Percentiles rank a stretch among this genome's conserved stretches.
phyloP scores from a whole-genome alignment of 2,888 invertebrate genomes.

The Lobophora halterata region DNA sequence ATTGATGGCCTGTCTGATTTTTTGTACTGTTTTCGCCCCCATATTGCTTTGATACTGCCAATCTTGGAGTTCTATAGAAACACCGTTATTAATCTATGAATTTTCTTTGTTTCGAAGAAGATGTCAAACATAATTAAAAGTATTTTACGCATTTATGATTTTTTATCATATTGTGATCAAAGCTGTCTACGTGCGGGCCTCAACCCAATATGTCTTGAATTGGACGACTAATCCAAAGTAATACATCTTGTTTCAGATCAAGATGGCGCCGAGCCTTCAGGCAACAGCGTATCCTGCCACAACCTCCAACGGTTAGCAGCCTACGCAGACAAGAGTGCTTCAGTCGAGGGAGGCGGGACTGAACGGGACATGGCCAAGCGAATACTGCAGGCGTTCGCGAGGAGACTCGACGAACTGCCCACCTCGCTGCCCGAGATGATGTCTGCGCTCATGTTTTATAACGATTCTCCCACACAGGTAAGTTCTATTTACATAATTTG shows the following conservation, averaged over 20 bases:
- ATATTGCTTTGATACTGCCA: no score
- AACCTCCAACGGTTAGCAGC: conserved; percentile 89
- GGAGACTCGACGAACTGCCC: conserved; percentile 83
- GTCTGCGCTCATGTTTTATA: conserved; percentile 85
- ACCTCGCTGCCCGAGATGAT: conserved; percentile 88
- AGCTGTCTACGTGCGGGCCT: no score
- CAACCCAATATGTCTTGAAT: no score
- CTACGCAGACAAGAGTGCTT: conserved; percentile 81
- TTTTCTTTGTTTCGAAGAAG: no score
- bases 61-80: no score
- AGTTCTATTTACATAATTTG: neutral
- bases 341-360: conserved; percentile 57
- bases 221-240: no score
- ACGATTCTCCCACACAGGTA: conserved; percentile 88
- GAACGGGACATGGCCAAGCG: conserved; percentile 80
- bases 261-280: conserved; percentile 96
- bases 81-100: no score
- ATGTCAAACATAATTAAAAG: no score
- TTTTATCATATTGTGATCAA: no score
- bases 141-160: neutral
- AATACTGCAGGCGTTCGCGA: conserved; percentile 82
- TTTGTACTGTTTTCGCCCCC: no score
- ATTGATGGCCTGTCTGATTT: no score
- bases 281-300: conserved; percentile 92
- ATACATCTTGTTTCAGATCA: conserved; percentile 87